These are phyloP conservation scores for Alaudala cheleensis DNA, from an alignment of 2,113 vertebrate genomes.

Conservation along the genomic window DNA sequence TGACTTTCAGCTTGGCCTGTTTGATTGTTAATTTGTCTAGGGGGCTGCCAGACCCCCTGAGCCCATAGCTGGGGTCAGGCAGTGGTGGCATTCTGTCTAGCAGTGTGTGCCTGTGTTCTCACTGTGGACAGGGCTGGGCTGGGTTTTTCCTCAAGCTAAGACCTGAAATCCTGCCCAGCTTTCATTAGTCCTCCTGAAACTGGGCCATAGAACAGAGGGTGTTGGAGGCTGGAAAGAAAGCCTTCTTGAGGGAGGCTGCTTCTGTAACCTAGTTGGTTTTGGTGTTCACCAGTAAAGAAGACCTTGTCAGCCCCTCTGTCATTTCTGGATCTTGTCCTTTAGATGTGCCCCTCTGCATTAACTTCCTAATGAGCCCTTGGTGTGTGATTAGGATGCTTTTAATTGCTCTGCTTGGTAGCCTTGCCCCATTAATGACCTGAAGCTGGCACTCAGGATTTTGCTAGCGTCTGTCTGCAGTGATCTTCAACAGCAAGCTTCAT, in stretches of 20 bases:
- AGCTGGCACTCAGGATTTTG: neutral
- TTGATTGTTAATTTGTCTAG: neutral
- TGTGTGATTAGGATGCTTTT: conserved; percentile 44
- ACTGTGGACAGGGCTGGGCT: rapidly evolving
- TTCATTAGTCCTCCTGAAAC: conserved; percentile 21
- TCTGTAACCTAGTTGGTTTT: conserved; percentile 14
- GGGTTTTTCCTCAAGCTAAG: neutral
- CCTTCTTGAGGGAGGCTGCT: neutral
- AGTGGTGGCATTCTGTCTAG: neutral
- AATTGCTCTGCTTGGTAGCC: conserved; percentile 19
- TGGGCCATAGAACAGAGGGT: neutral
- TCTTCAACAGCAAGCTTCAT: neutral
- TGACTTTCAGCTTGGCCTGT: neutral
- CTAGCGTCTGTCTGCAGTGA: neutral
- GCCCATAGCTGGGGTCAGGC: neutral
- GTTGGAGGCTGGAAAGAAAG: neutral
- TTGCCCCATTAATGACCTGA: neutral
- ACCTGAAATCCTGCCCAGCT: neutral
- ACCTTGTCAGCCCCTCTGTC: neutral
- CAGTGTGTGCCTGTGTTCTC: neutral
- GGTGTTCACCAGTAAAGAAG: neutral
- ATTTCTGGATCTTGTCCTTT: neutral
- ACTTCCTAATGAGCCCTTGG: neutral
- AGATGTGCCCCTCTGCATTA: neutral
- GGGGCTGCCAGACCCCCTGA: neutral